Base-by-base conservation (phyloP, 2,113 vertebrate species). In the Hassar affinis region DNA sequence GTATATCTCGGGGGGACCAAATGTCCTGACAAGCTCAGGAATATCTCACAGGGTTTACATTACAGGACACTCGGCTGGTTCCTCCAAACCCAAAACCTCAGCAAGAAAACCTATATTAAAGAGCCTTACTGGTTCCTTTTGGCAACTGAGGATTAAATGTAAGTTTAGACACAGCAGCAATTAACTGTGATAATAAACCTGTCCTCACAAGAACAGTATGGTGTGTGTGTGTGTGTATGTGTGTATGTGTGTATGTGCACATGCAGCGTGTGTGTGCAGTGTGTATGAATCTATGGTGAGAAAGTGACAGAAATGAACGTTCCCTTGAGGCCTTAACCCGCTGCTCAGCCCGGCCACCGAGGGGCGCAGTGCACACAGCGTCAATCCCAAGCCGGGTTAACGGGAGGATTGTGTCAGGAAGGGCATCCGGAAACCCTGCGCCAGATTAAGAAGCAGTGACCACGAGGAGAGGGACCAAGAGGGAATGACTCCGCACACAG, bases 211-310 rank as follows among this genome's bases (percentile, higher is more conserved):
- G 22, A 71, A 45, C 12, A 68, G 6, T 38, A 68, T 8, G 33
- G 38, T 22, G 3, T 69, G 20, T 42, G 61, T 68, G 45, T 8
- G 17, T 62, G n/a, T 62, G 71, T 69, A 59, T 35, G 69, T 81
- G 57, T 79, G 7, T 85, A 33, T 89, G 86, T 84, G 69, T 85
- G 85, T 87, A 62, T 85, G 85, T 88, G 51, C n/a, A n/a, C n/a
- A n/a, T n/a, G n/a, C n/a, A n/a, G n/a, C n/a, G 20, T 62, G 59
- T 38, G 62, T n/a, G 38, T 14, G 38, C 38, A 42, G 9, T 80
- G 68, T 82, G 66, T 83, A 81, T 82, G 82, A 87, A 78, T 88
- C 64, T 86, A 85, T 87, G 88, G 17, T 88, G 88, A 87, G 88
- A 89, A 78, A 92, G 88, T 61, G 83, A 85, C 80, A 76, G 22